Conservation (phyloP, 2,797 vertebrate genomes). For the Heteromormyrus szaboi region DNA sequence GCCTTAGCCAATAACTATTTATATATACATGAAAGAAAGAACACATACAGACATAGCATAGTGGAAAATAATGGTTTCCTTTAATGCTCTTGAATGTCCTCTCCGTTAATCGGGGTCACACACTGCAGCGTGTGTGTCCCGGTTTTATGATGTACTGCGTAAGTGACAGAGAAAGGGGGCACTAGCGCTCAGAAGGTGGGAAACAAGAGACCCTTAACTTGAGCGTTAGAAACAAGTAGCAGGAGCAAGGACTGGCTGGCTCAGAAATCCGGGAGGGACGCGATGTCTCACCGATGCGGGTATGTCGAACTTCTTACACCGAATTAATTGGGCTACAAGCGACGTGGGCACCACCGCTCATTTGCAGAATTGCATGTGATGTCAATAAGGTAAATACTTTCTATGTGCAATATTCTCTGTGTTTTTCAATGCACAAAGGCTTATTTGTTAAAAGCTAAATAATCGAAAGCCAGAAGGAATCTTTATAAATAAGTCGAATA, state of each 20-base stretch:
- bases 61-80: background rate
- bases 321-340: background rate
- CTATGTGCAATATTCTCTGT: background rate
- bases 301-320: conserved; percentile 37
- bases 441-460: background rate
- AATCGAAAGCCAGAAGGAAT: background rate
- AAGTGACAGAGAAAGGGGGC: conserved; percentile 79
- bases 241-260: conserved; percentile 54
- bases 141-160: conserved; percentile 77
- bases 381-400: conserved; percentile 1
- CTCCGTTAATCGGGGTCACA: conserved; percentile 49
- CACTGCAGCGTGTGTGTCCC: conserved; percentile 73
- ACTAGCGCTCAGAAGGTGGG: conserved; percentile 65
- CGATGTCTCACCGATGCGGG: conserved; percentile 53
- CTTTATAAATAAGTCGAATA: background rate
- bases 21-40: background rate
- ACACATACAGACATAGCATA: background rate
- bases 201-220: conserved; percentile 37
- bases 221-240: conserved; percentile 55
- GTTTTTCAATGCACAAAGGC: background rate
- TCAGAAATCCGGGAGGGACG: conserved; percentile 46
- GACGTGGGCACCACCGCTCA: background rate
- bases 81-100: conserved; percentile 16
- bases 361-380: background rate
- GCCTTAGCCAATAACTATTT: background rate